Conservation (phyloP, 2,888 invertebrate genomes). For the Tortrix viridana region DNA sequence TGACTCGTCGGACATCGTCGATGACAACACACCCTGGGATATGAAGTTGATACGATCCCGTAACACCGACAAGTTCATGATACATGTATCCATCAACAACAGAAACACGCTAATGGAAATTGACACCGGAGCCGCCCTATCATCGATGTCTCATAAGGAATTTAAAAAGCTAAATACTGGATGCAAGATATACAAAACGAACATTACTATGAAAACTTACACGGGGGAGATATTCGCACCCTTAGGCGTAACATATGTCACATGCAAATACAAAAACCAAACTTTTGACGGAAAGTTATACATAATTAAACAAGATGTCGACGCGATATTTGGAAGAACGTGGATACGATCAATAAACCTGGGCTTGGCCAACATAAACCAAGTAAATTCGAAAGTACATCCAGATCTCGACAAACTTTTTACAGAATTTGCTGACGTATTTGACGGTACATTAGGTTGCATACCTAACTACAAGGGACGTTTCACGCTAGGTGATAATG, state of each 20-base stretch:
- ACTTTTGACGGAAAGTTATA: neutral
- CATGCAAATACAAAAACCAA: neutral
- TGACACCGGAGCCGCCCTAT: neutral
- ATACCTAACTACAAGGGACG: neutral
- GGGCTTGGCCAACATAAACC: neutral
- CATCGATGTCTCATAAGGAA: neutral
- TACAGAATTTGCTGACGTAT: neutral
- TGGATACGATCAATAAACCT: neutral
- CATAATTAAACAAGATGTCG: neutral
- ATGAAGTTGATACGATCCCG: neutral
- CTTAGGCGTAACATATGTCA: neutral
- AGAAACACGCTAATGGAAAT: neutral
- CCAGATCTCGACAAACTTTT: neutral
- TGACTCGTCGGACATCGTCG: neutral
- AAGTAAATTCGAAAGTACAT: neutral
- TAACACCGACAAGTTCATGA: neutral
- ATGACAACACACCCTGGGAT: neutral
- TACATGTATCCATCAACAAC: neutral
- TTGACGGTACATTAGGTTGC: neutral
- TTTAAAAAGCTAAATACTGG: conserved; percentile 1
- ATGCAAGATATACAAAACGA: neutral
- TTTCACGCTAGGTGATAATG: neutral
- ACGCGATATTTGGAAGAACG: neutral
- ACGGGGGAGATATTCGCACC: neutral
- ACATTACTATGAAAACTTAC: neutral